Evolutionary conservation across 2,113 vertebrate genomes (phyloP), one percentile per base, ranked within the genome.

Genomic region (Stictonetta naevosa): DNA sequence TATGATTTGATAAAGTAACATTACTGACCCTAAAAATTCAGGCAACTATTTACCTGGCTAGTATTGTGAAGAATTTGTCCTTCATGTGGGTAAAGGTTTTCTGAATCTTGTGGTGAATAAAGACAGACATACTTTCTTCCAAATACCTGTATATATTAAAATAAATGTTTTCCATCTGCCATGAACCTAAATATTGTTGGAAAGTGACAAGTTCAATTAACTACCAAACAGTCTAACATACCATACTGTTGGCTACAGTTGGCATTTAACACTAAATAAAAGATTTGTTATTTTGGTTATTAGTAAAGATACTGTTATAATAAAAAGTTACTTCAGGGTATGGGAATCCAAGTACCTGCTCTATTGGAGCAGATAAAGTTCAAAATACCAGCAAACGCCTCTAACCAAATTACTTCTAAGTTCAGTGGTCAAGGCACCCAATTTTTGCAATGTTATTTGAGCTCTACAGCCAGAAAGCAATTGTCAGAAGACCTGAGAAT

Each of bases 71-170:
- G 99, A 62, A 99, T 98, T 71, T 98, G 98, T 15, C 98, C 98
- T 83, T 98, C 98, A 40, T 99, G 98, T 29, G 99, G 99, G 81
- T 99, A 99, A 8, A 99, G 94, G 40, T 98, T 98, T 80, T 98
- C 98, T 1, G 98, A 98, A 86, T 99, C 98, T 68, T 98, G 96
- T 0, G 98, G 98, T 68, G 99, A 98, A 86, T 97, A 99, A 4
- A 99, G 97, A 42, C 98, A 98, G 92, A 99, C 98, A 91, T 99
- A 99, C 93, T 99, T 99, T 88, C 98, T 98, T 85, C 99, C 99
- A 55, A 99, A 97, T 71, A 99, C 99, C 99, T 99, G 96, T 38
- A 67, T n/a, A 25, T 46, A 85, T 78, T 10, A 72, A 59, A 89
- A 66, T 15, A 82, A 66, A 52, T 22, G 3, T 52, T 55, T 66